Conservation (phyloP, 2,888 invertebrate genomes). For the Epistrophe eligans region DNA sequence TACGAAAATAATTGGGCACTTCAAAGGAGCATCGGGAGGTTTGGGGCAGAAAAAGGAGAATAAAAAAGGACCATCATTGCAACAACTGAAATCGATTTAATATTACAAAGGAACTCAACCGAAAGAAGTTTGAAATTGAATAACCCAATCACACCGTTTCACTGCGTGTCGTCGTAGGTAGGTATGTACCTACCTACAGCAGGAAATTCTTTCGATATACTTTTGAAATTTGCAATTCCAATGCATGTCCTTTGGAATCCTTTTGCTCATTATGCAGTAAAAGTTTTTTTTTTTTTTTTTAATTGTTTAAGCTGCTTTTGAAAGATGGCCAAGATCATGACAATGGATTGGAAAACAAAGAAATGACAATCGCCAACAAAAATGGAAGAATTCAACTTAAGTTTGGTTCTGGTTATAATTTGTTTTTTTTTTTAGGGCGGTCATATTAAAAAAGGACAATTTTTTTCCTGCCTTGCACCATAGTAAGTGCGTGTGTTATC, state of each 20-base stretch:
- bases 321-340: conserved; percentile 45
- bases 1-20: conserved; percentile 64
- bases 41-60: background rate
- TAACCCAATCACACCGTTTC: background rate
- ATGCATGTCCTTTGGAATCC: conserved; percentile 62
- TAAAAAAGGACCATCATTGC: conserved; percentile 29
- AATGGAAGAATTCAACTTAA: background rate
- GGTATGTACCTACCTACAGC: background rate
- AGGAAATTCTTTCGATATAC: conserved; percentile 61
- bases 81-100: conserved; percentile 61
- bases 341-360: conserved; percentile 43
- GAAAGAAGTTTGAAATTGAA: conserved; percentile 51
- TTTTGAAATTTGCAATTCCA: conserved; percentile 71
- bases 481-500: too few relatives aligned
- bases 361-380: conserved; percentile 28
- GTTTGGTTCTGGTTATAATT: conserved; percentile 30
- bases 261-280: conserved; percentile 63
- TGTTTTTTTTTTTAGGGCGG: conserved; percentile 31
- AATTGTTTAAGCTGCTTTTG: conserved; percentile 26
- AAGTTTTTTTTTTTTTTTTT: conserved; percentile 3
- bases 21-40: background rate
- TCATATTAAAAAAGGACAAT: background rate
- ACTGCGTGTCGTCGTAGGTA: background rate
- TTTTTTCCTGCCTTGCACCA: too few relatives aligned
- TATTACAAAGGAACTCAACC: conserved; percentile 39